These are phyloP conservation scores for Notothenia coriiceps DNA, from an alignment of 2,113 vertebrate genomes.

Conservation along the genomic window DNA sequence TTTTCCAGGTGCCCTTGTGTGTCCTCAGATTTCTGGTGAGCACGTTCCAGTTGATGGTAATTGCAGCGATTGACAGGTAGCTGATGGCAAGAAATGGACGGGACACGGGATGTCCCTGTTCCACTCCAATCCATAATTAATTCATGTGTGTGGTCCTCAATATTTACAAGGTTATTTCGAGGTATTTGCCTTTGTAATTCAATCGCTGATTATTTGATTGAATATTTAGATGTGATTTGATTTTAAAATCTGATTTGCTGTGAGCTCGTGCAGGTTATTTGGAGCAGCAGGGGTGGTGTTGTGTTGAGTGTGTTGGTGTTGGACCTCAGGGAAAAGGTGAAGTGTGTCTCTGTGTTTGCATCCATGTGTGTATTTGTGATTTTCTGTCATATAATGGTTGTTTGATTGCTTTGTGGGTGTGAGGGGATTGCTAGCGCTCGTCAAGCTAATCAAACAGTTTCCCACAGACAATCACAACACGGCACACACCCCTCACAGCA, in stretches of 20 bases:
- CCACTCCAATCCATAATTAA: slow-evolving; percentile 45
- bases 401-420: slow-evolving; percentile 74
- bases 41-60: slow-evolving; percentile 60
- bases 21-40: slow-evolving; percentile 51
- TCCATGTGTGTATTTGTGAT: slow-evolving; percentile 35
- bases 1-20: slow-evolving; percentile 25
- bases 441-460: slow-evolving; percentile 77
- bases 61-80: slow-evolving; percentile 69
- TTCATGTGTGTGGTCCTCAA: slow-evolving; percentile 53
- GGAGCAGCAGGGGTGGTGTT: slow-evolving; percentile 25
- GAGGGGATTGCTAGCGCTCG: slow-evolving; percentile 67
- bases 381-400: slow-evolving; percentile 60
- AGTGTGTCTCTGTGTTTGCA: slow-evolving; percentile 9
- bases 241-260: slow-evolving; percentile 41
- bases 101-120: slow-evolving; percentile 24
- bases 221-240: slow-evolving; percentile 48
- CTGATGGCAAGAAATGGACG: slow-evolving; percentile 58
- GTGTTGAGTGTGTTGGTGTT: slow-evolving; percentile 26
- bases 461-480: slow-evolving; percentile 72
- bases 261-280: background rate
- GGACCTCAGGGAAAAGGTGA: slow-evolving; percentile 56
- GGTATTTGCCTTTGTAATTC: slow-evolving; percentile 58
- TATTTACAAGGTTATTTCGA: slow-evolving; percentile 64
- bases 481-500: slow-evolving; percentile 65
- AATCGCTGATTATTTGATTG: slow-evolving; percentile 48